These are phyloP conservation scores for Antedon mediterranea DNA, from an alignment of 53 echinoderm and acorn worm genomes.

Conservation along the genomic window DNA sequence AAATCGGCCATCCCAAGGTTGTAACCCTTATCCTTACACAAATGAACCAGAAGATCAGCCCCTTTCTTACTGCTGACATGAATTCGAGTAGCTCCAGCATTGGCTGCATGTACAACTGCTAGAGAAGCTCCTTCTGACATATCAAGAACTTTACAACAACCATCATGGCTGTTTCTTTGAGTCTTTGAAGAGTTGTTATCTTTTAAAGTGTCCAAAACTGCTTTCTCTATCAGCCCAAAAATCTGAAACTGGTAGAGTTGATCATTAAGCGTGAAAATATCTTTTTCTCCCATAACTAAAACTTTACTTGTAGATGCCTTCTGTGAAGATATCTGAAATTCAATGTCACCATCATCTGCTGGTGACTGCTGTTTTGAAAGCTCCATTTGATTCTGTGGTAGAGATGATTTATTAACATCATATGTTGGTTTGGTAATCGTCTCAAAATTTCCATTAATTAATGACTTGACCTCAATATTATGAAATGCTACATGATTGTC, in stretches of 20 bases:
- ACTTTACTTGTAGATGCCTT: background rate
- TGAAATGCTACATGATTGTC: background rate
- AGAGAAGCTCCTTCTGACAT: slow-evolving; percentile 14
- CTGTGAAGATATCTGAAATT: background rate
- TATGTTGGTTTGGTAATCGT: background rate
- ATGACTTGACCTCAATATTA: background rate
- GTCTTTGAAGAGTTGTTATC: background rate
- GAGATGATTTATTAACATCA: no score
- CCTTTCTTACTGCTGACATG: background rate
- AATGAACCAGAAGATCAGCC: background rate
- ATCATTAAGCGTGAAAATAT: background rate
- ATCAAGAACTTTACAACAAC: slow-evolving; percentile 22
- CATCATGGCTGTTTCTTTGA: background rate
- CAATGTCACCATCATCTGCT: background rate
- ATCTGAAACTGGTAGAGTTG: background rate
- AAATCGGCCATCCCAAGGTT: background rate
- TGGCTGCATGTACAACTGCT: slow-evolving; percentile 32
- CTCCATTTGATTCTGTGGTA: no score
- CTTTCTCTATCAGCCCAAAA: background rate
- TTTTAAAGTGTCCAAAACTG: background rate
- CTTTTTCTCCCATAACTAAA: background rate
- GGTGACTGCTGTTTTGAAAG: no score
- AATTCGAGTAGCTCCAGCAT: background rate
- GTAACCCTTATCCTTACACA: background rate
- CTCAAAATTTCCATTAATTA: background rate